These are phyloP conservation scores for Gonioctena quinquepunctata DNA, from an alignment of 1,140 invertebrate species.

Conservation along the genomic window DNA sequence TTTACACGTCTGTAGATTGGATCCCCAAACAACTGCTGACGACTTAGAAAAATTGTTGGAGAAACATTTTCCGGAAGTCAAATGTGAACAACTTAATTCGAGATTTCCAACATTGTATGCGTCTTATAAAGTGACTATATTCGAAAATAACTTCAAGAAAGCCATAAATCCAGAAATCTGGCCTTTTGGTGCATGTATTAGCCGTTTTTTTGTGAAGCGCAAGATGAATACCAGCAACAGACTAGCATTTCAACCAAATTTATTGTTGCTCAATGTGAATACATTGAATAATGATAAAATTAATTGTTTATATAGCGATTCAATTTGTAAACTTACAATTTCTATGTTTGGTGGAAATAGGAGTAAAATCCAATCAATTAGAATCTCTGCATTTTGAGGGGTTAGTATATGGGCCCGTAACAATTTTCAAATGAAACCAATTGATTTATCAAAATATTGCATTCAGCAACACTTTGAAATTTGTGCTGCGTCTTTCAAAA, in stretches of 20 bases:
- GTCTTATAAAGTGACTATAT: slow-evolving; percentile 8
- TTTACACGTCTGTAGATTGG: slow-evolving; percentile 1
- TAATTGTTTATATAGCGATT: background rate
- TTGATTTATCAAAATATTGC: background rate
- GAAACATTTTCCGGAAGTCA: slow-evolving; percentile 15
- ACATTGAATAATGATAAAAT: background rate
- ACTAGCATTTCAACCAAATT: background rate
- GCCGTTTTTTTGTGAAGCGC: background rate
- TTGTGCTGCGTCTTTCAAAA: background rate
- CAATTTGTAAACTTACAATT: background rate
- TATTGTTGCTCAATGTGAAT: background rate
- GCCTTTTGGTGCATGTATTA: background rate
- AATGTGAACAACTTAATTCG: slow-evolving; percentile 5
- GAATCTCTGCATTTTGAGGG: no score
- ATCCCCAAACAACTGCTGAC: slow-evolving; percentile 1
- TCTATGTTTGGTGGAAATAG: no score
- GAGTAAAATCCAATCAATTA: no score
- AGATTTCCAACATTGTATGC: slow-evolving; percentile 10
- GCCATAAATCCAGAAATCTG: background rate
- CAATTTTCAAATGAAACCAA: no score
- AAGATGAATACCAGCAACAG: background rate
- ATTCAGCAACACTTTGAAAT: background rate
- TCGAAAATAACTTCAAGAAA: background rate
- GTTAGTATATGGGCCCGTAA: no score
- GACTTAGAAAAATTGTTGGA: background rate